Evolutionary conservation across 2,888 invertebrate species (phyloP), one percentile per base, ranked within the genome.

Genomic region (Dryobotodes eremita): DNA sequence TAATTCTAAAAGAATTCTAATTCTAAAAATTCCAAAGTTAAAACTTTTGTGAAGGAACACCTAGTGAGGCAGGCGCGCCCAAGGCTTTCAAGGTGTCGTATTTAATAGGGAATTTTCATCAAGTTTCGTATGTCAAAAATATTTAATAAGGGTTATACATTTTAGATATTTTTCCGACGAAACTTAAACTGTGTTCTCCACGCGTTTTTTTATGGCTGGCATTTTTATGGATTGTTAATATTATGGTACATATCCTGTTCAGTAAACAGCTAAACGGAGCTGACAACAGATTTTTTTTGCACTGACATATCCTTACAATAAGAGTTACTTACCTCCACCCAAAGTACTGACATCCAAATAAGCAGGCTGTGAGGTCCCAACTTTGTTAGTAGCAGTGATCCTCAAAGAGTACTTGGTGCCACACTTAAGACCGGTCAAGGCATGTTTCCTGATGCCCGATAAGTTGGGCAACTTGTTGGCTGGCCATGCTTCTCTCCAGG

Each of bases 371-470:
- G 99, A 98, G 64, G 98, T 98, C 7, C 99, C 99, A 10, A 99
- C 98, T 88, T 97, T 97, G 94, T 99, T 99, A 74, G 98, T 98
- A 0, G 99, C 98, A 1, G 98, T 98, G 90, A 99, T 97, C 92
- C 98, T 97, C 83, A 99, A 97, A 79, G 98, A 98, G 92, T 99
- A 99, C 84, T 98, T 97, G 15, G 98, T 98, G 31, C 99, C 99
- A 93, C 99, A 99, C 90, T 98, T 98, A 23, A 99, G 97, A 0
- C 98, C 98, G 1, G 98, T 97, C 57, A 99, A 90, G 0, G 97
- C 85, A 97, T 98, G 97, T 96, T 95, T 98, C 97, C 91, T 95
- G 0, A 94, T 92, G 0, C 94, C 98, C 94, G 97, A 96, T 86
- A 95, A 94, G 88, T 86, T 97, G 91, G 90, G 97, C 96, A 90